Conservation (phyloP, 92 coral and sea anemone genomes). For the Bergia sp. region DNA sequence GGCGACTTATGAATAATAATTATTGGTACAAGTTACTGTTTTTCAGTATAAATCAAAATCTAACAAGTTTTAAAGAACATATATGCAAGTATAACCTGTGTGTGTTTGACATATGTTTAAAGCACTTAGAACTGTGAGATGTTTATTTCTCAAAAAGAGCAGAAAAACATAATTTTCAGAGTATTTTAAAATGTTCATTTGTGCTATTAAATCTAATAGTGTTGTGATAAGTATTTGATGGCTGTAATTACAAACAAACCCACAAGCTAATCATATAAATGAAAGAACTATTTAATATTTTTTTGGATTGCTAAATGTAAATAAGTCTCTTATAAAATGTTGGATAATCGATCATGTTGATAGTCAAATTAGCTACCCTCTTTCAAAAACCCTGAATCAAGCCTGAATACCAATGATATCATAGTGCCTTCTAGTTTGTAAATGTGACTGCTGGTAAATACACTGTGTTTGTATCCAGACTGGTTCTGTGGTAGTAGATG, state of each 20-base stretch:
- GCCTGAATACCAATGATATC: too few relatives aligned
- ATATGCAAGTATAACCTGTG: neutral
- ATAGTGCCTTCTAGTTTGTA: too few relatives aligned
- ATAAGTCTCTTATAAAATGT: too few relatives aligned
- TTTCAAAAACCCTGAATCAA: too few relatives aligned
- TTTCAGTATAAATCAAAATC: neutral
- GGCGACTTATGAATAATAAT: neutral
- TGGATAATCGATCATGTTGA: too few relatives aligned
- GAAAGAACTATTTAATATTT: neutral
- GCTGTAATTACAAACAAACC: neutral
- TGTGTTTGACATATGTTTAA: neutral
- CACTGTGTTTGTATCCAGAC: slow-evolving; percentile 59
- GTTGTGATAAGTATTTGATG: neutral
- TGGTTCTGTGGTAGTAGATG: slow-evolving; percentile 80
- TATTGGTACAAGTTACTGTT: neutral
- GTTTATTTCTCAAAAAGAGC: slow-evolving; percentile 13
- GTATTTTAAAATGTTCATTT: neutral
- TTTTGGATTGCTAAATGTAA: too few relatives aligned
- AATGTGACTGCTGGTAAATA: too few relatives aligned
- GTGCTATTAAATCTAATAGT: neutral
- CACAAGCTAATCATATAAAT: neutral
- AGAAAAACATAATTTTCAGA: neutral
- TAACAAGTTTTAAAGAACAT: neutral
- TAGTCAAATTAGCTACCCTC: too few relatives aligned
- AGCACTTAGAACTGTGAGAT: neutral